phyloP scores from a whole-genome alignment of 2,888 invertebrate genomes.

The Mycalesis mineus region DNA sequence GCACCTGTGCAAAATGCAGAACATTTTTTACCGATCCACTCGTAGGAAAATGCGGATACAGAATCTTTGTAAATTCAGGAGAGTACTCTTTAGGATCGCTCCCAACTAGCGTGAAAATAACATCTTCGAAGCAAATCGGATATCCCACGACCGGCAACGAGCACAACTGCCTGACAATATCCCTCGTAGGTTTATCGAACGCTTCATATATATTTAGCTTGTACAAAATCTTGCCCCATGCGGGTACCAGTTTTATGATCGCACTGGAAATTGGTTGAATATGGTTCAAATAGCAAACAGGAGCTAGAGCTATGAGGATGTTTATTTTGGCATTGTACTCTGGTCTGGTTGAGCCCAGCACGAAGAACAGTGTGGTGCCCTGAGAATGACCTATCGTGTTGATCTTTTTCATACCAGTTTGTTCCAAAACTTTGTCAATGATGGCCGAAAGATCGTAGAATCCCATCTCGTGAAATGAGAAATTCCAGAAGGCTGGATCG shows the following conservation, averaged over 20 bases:
- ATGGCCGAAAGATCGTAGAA: constrained; percentile 83
- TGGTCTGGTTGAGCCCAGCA: constrained; percentile 71
- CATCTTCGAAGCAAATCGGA: not conserved
- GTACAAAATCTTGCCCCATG: constrained; percentile 14
- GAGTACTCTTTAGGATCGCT: not conserved
- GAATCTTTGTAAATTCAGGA: not conserved
- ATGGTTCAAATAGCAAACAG: constrained; percentile 40
- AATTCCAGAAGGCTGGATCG: constrained; percentile 66
- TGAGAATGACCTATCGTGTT: constrained; percentile 85
- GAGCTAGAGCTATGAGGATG: constrained; percentile 63
- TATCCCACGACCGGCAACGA: not conserved
- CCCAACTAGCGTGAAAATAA: not conserved
- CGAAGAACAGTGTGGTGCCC: constrained; percentile 80
- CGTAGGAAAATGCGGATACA: constrained; percentile 37
- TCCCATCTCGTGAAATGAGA: constrained; percentile 84
- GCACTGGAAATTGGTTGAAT: constrained; percentile 19
- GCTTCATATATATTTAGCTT: constrained; percentile 20
- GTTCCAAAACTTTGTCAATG: constrained; percentile 52
- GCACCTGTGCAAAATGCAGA: constrained; percentile 40
- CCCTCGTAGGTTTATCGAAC: constrained; percentile 16
- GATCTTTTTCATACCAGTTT: constrained; percentile 74
- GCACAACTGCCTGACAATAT: not conserved
- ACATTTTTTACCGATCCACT: constrained; percentile 42
- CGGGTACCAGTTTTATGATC: constrained; percentile 7
- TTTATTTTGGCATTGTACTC: constrained; percentile 79